Percentiles rank a stretch among this genome's conserved stretches.
phyloP scores from a whole-genome alignment of 2,113 vertebrate genomes.

The Psophia crepitans region DNA sequence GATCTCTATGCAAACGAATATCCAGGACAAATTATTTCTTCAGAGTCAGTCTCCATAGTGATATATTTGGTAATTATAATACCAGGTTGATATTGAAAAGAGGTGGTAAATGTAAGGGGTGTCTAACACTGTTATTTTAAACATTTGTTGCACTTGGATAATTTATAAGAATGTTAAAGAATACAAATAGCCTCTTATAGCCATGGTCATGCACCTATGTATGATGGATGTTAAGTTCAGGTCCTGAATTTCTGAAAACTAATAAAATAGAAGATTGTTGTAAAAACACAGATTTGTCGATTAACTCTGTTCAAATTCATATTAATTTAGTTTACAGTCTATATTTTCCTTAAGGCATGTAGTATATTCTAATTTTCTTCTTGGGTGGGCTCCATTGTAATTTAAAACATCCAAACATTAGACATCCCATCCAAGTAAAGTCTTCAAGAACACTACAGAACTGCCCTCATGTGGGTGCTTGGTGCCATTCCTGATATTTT shows the following conservation, averaged over 20 bases:
- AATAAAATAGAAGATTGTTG: not conserved
- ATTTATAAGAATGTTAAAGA: not conserved
- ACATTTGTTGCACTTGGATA: not conserved
- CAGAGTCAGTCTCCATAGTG: not conserved
- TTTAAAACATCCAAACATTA: not conserved
- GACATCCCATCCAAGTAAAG: not conserved
- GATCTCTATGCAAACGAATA: not conserved
- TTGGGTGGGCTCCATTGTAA: not conserved
- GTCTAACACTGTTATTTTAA: not conserved
- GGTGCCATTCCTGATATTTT: not conserved
- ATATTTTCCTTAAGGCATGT: not conserved
- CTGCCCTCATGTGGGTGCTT: rapidly evolving
- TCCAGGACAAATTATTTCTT: not conserved
- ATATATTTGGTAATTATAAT: not conserved
- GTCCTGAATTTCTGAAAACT: not conserved
- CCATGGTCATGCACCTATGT: not conserved
- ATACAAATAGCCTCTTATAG: not conserved
- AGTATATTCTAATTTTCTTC: not conserved
- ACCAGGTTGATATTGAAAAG: not conserved
- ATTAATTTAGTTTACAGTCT: not conserved
- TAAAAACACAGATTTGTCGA: rapidly evolving
- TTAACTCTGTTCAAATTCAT: not conserved
- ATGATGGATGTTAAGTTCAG: not conserved
- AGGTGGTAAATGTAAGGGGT: not conserved
- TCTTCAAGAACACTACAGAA: not conserved